These are phyloP conservation scores for Caenorhabditis doughertyi DNA, from an alignment of 2,888 invertebrate genomes.

Conservation along the genomic window DNA sequence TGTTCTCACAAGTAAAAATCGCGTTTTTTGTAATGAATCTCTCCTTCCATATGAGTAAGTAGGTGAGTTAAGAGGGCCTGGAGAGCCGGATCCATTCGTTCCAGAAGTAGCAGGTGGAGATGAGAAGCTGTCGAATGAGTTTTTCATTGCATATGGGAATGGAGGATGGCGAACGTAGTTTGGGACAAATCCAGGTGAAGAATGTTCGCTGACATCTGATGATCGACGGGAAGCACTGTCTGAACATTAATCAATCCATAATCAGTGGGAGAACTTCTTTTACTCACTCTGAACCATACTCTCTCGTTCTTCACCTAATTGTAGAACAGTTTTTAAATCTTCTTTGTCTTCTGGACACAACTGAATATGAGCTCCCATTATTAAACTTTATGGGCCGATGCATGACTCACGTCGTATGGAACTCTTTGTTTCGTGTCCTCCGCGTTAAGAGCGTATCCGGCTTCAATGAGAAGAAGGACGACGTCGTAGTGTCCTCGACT, in stretches of 20 bases:
- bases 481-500: constrained; percentile 66
- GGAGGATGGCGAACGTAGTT: constrained; percentile 69
- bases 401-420: constrained; percentile 64
- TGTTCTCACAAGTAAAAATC: constrained; percentile 73
- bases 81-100: constrained; percentile 40
- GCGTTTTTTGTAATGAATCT: constrained; percentile 71
- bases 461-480: constrained; percentile 64
- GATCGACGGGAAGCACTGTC: constrained; percentile 42
- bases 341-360: constrained; percentile 43
- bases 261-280: too few species aligned
- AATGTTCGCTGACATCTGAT: constrained; percentile 40
- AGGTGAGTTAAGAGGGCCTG: constrained; percentile 66
- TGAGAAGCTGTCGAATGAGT: constrained; percentile 59
- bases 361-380: constrained; percentile 24
- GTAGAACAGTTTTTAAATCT: constrained; percentile 40
- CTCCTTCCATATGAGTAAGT: constrained; percentile 74
- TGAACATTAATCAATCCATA: too few species aligned
- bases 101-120: constrained; percentile 33
- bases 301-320: constrained; percentile 46
- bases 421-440: constrained; percentile 40
- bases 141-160: constrained; percentile 69
- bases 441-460: constrained; percentile 63
- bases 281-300: constrained; percentile 58
- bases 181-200: constrained; percentile 60
- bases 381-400: background rate